A percentile compares a stretch with the other conserved stretches of the same genome.
Conservation (phyloP, 2,888 invertebrate species). For the Hirtodrosophila trivittata region DNA sequence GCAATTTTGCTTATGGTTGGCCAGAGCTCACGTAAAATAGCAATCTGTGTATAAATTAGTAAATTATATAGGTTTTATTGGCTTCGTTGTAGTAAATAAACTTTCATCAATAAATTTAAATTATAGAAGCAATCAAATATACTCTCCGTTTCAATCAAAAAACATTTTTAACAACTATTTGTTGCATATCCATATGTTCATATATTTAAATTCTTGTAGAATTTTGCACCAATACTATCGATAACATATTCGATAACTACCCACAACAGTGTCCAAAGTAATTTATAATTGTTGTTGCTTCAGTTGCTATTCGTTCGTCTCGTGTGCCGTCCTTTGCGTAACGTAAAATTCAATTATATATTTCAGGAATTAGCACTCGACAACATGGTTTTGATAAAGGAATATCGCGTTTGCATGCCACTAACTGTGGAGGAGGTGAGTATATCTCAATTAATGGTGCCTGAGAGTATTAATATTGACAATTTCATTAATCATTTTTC, state of each 20-base stretch:
- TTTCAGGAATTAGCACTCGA: constrained; percentile 9
- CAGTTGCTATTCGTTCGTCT: constrained; percentile 36
- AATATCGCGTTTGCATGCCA: constrained; percentile 96
- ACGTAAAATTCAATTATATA: constrained; percentile 46
- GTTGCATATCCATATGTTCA: too few relatives aligned
- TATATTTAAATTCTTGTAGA: background rate
- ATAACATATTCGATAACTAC: constrained; percentile 31
- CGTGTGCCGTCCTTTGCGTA: constrained; percentile 60
- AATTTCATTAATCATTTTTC: constrained; percentile 39
- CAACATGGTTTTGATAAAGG: constrained; percentile 92
- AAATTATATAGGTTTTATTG: too few relatives aligned
- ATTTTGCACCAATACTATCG: constrained; percentile 22
- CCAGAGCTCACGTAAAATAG: too few relatives aligned
- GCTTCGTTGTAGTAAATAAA: too few relatives aligned
- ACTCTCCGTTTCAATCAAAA: too few relatives aligned
- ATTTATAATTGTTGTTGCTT: constrained; percentile 40
- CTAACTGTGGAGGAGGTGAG: constrained; percentile 94
- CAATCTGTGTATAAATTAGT: too few relatives aligned
- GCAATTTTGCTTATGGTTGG: too few relatives aligned
- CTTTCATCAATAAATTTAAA: too few relatives aligned
- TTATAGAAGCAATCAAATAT: too few relatives aligned
- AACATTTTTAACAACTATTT: too few relatives aligned
- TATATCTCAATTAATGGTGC: background rate
- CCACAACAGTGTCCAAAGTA: constrained; percentile 18
- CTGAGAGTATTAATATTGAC: background rate